Evolutionary conservation across 2,888 invertebrate species (phyloP).

Genomic region (Taphrorychus bicolor): DNA sequence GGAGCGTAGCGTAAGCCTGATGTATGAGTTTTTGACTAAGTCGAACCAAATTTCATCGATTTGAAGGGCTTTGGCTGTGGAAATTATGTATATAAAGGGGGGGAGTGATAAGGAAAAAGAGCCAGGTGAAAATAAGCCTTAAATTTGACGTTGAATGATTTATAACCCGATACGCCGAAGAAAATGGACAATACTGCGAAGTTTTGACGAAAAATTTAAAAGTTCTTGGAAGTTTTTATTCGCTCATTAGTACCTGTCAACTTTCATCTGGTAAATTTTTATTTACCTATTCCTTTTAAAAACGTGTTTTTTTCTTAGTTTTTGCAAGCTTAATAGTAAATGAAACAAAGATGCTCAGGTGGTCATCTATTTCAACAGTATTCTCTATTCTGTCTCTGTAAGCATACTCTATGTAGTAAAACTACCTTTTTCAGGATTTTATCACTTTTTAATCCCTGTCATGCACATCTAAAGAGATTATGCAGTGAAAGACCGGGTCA

Average conservation of each 20-base stretch:
- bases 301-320: too few species aligned
- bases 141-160: constrained; percentile 9
- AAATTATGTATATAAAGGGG: neutral
- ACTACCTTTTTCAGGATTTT: too few species aligned
- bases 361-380: too few species aligned
- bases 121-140: neutral
- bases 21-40: too few species aligned
- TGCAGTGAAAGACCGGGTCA: neutral
- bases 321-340: too few species aligned
- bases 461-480: neutral
- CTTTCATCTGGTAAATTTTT: neutral
- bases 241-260: neutral
- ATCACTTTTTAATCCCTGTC: too few species aligned
- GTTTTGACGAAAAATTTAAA: constrained; percentile 4
- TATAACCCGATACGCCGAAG: neutral
- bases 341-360: too few species aligned
- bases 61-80: neutral
- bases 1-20: neutral
- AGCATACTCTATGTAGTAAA: too few species aligned
- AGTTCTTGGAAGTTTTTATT: constrained; percentile 1
- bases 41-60: too few species aligned
- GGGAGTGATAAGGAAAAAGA: neutral
- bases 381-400: too few species aligned
- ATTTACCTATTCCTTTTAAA: neutral
- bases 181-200: constrained; percentile 5